phyloP scores from a whole-genome alignment of 2,888 invertebrate genomes.

The Rotaria macrura region DNA sequence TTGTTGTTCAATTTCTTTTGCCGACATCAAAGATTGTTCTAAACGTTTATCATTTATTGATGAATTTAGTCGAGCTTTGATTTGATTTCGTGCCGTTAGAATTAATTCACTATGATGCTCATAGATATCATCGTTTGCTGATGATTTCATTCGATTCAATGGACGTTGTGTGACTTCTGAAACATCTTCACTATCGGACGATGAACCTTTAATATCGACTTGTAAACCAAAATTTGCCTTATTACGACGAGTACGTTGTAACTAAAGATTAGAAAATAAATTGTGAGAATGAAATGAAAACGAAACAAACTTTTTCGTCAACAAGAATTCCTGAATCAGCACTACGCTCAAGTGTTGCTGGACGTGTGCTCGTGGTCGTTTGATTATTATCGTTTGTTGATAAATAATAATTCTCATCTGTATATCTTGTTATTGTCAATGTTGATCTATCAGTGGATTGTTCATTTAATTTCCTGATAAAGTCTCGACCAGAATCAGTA shows the following conservation, averaged over 20 bases:
- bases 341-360: background rate
- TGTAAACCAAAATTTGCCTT: conserved; percentile 6
- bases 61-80: background rate
- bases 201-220: conserved; percentile 10
- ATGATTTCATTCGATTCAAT: background rate
- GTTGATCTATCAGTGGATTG: background rate
- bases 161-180: background rate
- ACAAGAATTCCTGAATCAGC: conserved; percentile 19
- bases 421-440: background rate
- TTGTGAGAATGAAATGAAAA: background rate
- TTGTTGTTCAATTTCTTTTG: background rate
- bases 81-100: background rate
- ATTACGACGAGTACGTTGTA: background rate
- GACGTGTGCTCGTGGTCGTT: background rate
- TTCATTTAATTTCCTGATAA: background rate
- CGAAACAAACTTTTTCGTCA: background rate
- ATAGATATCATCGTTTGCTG: background rate
- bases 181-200: background rate
- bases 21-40: background rate
- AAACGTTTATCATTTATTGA: background rate
- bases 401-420: background rate
- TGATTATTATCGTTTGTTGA: background rate
- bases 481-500: background rate
- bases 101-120: conserved; percentile 8
- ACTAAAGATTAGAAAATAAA: background rate